A percentile compares a stretch with the other conserved stretches of the same genome.
These are phyloP conservation scores for Eristalinus aeneus DNA, from an alignment of 2,888 invertebrate genomes.

Conservation along the genomic window DNA sequence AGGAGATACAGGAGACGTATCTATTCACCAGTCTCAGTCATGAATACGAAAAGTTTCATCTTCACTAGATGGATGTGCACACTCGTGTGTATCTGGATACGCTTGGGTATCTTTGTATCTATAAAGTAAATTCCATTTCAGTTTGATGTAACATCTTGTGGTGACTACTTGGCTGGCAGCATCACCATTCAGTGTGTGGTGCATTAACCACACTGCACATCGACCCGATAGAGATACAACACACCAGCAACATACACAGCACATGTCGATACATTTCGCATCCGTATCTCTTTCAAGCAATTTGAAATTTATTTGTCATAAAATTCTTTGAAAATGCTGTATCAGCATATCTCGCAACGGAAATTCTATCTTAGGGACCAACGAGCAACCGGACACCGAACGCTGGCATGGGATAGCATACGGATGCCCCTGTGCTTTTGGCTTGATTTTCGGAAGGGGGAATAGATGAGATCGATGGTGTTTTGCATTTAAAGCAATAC, in stretches of 20 bases:
- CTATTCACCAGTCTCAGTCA: background rate
- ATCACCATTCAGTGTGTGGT: background rate
- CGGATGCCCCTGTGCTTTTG: background rate
- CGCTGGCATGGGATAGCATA: background rate
- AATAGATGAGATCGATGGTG: background rate
- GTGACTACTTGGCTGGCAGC: constrained; percentile 33
- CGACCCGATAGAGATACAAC: background rate
- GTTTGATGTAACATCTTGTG: constrained; percentile 32
- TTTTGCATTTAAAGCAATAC: constrained; percentile 18
- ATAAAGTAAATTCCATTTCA: constrained; percentile 9
- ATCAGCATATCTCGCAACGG: constrained; percentile 3
- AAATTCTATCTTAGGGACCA: background rate
- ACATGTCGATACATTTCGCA: background rate
- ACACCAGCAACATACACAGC: no score
- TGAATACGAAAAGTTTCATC: background rate
- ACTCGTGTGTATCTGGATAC: background rate
- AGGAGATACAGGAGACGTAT: background rate
- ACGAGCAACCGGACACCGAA: background rate
- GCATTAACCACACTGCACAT: constrained; percentile 25
- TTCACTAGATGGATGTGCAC: background rate
- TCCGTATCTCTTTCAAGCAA: constrained; percentile 11
- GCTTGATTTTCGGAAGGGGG: background rate
- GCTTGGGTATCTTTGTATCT: background rate
- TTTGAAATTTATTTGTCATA: constrained; percentile 30
- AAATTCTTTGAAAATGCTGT: constrained; percentile 21